A percentile compares a stretch with the other conserved stretches of the same genome.
These are phyloP conservation scores for Arctia plantaginis DNA, from an alignment of 2,888 invertebrate genomes.

Conservation along the genomic window DNA sequence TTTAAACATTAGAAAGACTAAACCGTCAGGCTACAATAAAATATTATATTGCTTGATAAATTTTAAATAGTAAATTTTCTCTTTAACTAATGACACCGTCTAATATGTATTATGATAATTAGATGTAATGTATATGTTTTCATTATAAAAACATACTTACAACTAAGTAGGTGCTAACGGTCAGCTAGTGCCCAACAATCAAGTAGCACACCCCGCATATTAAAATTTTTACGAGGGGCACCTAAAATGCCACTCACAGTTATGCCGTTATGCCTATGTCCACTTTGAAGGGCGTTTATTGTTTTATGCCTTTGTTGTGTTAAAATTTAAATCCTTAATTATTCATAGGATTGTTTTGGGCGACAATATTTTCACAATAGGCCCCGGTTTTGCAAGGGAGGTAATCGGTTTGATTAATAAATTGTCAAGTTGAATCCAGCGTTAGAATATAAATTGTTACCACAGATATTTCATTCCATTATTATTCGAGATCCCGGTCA, in stretches of 20 bases:
- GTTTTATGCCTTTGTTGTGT: constrained; percentile 85
- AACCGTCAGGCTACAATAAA: background rate
- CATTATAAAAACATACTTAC: constrained; percentile 33
- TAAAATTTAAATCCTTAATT: constrained; percentile 86
- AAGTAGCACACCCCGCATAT: constrained; percentile 65
- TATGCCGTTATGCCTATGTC: constrained; percentile 81
- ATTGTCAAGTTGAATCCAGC: constrained; percentile 86
- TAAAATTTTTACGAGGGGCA: constrained; percentile 73
- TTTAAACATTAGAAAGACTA: background rate
- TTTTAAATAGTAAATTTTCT: background rate
- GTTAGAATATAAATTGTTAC: constrained; percentile 86
- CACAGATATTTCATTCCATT: constrained; percentile 85
- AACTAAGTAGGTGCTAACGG: constrained; percentile 60
- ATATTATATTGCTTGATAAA: background rate
- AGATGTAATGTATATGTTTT: constrained; percentile 2
- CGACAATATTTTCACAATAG: constrained; percentile 86
- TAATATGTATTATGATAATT: constrained; percentile 12
- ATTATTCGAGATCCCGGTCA: constrained; percentile 80
- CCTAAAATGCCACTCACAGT: constrained; percentile 79
- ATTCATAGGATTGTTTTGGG: constrained; percentile 85
- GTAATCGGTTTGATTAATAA: constrained; percentile 87
- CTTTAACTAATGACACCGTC: background rate
- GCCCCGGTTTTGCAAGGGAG: constrained; percentile 77
- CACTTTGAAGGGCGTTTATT: constrained; percentile 83
- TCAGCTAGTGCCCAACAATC: constrained; percentile 56